A percentile compares a stretch with the other conserved stretches of the same genome.
Evolutionary conservation across 1,140 invertebrate genomes (phyloP).

Genomic region (Macrostomum lignano): DNA sequence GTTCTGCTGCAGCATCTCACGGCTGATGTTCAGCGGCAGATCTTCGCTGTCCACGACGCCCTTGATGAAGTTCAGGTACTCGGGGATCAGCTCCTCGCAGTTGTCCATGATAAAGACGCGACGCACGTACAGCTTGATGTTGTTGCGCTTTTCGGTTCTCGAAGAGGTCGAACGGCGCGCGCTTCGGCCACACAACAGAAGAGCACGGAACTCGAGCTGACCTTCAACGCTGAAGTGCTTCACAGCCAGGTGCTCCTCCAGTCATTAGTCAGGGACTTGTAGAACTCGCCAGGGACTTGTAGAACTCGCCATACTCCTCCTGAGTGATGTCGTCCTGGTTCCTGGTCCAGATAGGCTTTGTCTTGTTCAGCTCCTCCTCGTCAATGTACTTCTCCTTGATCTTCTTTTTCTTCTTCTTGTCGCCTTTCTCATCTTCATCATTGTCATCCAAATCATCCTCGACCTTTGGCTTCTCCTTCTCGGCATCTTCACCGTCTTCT

Average conservation of each 20-base stretch:
- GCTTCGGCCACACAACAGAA: constrained; percentile 70
- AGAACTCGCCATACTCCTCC: constrained; percentile 95
- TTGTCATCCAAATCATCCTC: constrained; percentile 41
- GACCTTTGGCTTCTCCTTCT: constrained; percentile 50
- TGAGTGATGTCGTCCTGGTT: constrained; percentile 87
- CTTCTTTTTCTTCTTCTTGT: constrained; percentile 48
- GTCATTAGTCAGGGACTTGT: constrained; percentile 87
- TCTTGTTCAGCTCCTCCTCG: constrained; percentile 94
- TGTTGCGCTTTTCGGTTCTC: constrained; percentile 93
- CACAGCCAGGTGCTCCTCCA: constrained; percentile 92
- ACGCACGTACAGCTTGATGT: constrained; percentile 85
- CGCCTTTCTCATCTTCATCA: constrained; percentile 40
- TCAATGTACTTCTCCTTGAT: constrained; percentile 92
- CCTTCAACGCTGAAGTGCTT: constrained; percentile 97
- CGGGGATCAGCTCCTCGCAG: constrained; percentile 86
- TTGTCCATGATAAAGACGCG: constrained; percentile 98
- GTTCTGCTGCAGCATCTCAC: constrained; percentile 94
- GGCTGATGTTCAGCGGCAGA: constrained; percentile 80
- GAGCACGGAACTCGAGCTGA: constrained; percentile 76
- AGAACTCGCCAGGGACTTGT: constrained; percentile 86
- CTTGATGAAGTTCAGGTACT: constrained; percentile 74
- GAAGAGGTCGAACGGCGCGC: constrained; percentile 85
- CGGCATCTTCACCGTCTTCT: constrained; percentile 25
- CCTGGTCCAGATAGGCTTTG: constrained; percentile 90
- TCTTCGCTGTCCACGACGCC: constrained; percentile 94